A percentile compares a stretch with the other conserved stretches of the same genome.
Evolutionary conservation across 2,113 vertebrate species (phyloP).

Genomic region (Anhinga anhinga): DNA sequence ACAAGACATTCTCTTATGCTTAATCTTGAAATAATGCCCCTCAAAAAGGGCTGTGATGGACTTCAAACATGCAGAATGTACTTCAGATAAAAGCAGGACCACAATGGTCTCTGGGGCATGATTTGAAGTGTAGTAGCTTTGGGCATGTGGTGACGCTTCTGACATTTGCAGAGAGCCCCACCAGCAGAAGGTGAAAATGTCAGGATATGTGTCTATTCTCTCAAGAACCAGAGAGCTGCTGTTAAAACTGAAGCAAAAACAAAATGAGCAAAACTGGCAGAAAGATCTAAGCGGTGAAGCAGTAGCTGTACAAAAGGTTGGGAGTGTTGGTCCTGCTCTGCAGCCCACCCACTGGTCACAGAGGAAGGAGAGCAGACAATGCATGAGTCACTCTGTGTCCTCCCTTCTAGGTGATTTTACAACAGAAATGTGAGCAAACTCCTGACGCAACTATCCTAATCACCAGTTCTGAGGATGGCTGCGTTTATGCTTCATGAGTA

Average conservation of each 20-base stretch:
- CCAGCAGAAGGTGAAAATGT: not conserved
- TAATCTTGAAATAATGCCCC: not conserved
- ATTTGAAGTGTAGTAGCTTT: not conserved
- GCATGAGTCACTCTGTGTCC: not conserved
- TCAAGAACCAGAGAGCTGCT: not conserved
- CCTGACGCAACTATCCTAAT: not conserved
- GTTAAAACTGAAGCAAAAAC: not conserved
- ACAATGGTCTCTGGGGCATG: not conserved
- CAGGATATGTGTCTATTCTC: not conserved
- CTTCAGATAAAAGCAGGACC: not conserved
- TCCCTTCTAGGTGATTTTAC: conserved; percentile 11
- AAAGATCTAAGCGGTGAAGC: not conserved
- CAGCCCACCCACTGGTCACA: not conserved
- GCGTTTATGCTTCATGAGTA: conserved; percentile 22
- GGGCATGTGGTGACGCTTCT: not conserved
- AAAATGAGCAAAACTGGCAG: not conserved
- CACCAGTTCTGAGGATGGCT: not conserved
- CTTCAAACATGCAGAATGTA: not conserved
- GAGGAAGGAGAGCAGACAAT: not conserved
- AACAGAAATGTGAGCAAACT: conserved; percentile 31
- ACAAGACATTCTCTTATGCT: not conserved
- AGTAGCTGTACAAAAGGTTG: not conserved
- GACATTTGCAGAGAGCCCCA: not conserved
- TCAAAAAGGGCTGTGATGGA: not conserved
- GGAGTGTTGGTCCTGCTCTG: not conserved